Conservation (phyloP, 2,888 invertebrate species). For the Ptychoptera contaminata region DNA sequence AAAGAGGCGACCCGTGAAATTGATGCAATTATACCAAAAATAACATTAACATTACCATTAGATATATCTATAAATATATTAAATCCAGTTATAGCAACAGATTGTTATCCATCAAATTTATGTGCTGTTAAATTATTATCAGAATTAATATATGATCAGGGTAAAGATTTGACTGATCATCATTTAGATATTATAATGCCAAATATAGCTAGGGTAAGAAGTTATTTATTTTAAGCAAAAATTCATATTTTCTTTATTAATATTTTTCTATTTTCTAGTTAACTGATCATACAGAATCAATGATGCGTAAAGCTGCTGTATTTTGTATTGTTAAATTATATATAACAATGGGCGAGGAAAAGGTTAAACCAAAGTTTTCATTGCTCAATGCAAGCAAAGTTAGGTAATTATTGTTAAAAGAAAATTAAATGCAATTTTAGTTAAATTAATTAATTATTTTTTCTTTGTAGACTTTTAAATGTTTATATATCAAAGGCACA, state of each 20-base stretch:
- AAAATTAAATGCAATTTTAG: not conserved
- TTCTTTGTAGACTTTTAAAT: constrained; percentile 15
- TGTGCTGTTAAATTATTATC: constrained; percentile 87
- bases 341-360: constrained; percentile 72
- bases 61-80: constrained; percentile 51
- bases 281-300: constrained; percentile 81
- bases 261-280: constrained; percentile 38
- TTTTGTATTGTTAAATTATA: constrained; percentile 96
- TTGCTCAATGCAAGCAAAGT: constrained; percentile 80
- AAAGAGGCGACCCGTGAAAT: constrained; percentile 64
- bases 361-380: constrained; percentile 63
- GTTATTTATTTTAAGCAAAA: too few relatives aligned
- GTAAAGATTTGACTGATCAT: constrained; percentile 53
- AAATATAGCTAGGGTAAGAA: constrained; percentile 62
- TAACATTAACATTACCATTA: constrained; percentile 68
- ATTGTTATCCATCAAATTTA: constrained; percentile 72
- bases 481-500: constrained; percentile 18
- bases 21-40: constrained; percentile 59
- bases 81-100: constrained; percentile 75
- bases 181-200: constrained; percentile 71
- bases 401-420: constrained; percentile 20
- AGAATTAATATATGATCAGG: constrained; percentile 64
- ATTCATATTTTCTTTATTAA: too few relatives aligned
- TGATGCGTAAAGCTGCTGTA: constrained; percentile 89
- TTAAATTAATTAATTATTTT: not conserved